These are phyloP conservation scores for Julus scanicus DNA, from an alignment of 2,888 invertebrate genomes.

Conservation along the genomic window DNA sequence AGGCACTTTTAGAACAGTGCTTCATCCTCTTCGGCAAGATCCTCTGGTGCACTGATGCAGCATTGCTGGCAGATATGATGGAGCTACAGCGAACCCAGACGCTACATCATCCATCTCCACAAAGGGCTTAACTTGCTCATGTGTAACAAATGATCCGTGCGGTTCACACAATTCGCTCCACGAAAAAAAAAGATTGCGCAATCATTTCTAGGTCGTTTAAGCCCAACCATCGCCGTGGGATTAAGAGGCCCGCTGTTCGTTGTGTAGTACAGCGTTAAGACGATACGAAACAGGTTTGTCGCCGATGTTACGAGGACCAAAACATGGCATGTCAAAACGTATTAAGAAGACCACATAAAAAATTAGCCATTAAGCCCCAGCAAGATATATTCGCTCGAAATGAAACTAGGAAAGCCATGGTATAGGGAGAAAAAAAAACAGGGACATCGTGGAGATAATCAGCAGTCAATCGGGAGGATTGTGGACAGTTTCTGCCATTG, in stretches of 20 bases:
- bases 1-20: background rate
- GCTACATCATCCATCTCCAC: background rate
- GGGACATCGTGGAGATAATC: background rate
- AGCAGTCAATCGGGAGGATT: background rate
- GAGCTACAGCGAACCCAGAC: background rate
- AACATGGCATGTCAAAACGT: conserved; percentile 47
- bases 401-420: background rate
- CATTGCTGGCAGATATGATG: background rate
- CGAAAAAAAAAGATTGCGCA: background rate
- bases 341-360: conserved; percentile 49
- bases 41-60: too few relatives aligned
- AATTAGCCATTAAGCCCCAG: conserved; percentile 21
- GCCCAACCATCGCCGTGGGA: conserved; percentile 34
- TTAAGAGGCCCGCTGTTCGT: conserved; percentile 27
- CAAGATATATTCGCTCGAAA: background rate
- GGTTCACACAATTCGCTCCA: background rate
- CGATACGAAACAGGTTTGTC: conserved; percentile 44
- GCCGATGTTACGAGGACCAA: conserved; percentile 43
- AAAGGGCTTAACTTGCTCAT: background rate
- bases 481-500: background rate
- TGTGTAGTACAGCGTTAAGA: conserved; percentile 47
- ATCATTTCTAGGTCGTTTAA: conserved; percentile 48
- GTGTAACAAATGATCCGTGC: conserved; percentile 32
- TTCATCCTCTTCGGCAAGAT: background rate
- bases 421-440: background rate